Evolutionary conservation across 2,888 invertebrate genomes (phyloP).

Genomic region (Apamea epomidion): DNA sequence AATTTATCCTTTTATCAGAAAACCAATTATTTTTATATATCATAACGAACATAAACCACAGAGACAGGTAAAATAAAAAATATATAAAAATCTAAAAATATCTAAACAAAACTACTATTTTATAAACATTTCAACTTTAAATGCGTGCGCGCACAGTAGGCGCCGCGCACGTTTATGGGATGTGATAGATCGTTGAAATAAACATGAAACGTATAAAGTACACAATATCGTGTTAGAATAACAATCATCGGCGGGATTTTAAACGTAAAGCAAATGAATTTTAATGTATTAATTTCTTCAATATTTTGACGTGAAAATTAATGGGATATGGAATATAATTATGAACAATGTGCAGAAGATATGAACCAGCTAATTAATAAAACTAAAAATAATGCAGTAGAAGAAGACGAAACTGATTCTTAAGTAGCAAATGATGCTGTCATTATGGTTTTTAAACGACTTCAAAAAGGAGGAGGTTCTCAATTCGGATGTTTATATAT

Average conservation of each 20-base stretch:
- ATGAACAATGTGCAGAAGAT: background rate
- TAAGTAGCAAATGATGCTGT: background rate
- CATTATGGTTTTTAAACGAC: background rate
- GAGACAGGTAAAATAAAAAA: slow-evolving; percentile 40
- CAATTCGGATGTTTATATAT: no score
- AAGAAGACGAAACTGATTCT: background rate
- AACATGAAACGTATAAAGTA: slow-evolving; percentile 59
- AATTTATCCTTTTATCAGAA: background rate
- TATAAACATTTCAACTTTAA: slow-evolving; percentile 70
- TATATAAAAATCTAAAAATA: slow-evolving; percentile 44
- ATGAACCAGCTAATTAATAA: no score
- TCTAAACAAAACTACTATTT: slow-evolving; percentile 58
- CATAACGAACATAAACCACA: slow-evolving; percentile 7
- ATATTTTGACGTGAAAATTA: background rate
- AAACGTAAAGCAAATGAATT: slow-evolving; percentile 36
- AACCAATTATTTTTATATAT: slow-evolving; percentile 20
- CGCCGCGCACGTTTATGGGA: slow-evolving; percentile 61
- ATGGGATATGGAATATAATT: slow-evolving; percentile 1
- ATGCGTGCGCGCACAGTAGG: slow-evolving; percentile 57
- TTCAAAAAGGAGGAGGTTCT: no score
- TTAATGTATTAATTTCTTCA: slow-evolving; percentile 37
- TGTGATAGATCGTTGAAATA: slow-evolving; percentile 68
- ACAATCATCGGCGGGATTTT: slow-evolving; percentile 43
- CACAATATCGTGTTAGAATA: slow-evolving; percentile 58
- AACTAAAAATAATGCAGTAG: background rate